Percentiles rank a stretch among this genome's conserved stretches.
phyloP scores from a whole-genome alignment of 2,888 invertebrate genomes.

The Cantharis rufa region DNA sequence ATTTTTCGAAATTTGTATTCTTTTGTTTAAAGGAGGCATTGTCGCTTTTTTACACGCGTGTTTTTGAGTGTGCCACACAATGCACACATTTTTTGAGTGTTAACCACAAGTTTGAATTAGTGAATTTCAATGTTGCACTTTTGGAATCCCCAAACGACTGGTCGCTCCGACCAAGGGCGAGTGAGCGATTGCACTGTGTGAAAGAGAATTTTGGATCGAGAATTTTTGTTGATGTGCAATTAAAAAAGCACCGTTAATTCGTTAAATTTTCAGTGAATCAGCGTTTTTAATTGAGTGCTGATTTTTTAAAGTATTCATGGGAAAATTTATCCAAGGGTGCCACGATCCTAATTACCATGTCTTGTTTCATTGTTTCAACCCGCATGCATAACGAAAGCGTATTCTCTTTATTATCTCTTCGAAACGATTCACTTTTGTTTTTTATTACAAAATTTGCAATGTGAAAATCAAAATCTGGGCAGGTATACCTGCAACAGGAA shows the following conservation, averaged over 20 bases:
- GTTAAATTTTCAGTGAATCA: neutral
- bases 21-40: conserved; percentile 1
- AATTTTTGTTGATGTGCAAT: neutral
- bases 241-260: neutral
- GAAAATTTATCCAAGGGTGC: conserved; percentile 45
- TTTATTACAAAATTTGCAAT: neutral
- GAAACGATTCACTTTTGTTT: neutral
- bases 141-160: conserved; percentile 7
- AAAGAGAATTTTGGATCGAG: neutral
- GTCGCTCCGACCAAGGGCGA: too few species aligned
- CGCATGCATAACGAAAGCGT: conserved; percentile 41
- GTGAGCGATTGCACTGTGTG: neutral
- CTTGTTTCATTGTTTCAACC: conserved; percentile 47
- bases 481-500: neutral
- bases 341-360: conserved; percentile 48
- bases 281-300: neutral
- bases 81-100: conserved; percentile 30
- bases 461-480: neutral
- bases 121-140: conserved; percentile 23
- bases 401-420: neutral
- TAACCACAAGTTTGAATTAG: conserved; percentile 20
- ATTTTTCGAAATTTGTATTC: conserved; percentile 11
- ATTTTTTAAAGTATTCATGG: conserved; percentile 37
- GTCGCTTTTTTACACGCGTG: conserved; percentile 36
- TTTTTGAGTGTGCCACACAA: conserved; percentile 34